A percentile compares a stretch with the other conserved stretches of the same genome.
Evolutionary conservation across 2,797 vertebrate species (phyloP).

Genomic region (Ptychobarbus kaznakovi): DNA sequence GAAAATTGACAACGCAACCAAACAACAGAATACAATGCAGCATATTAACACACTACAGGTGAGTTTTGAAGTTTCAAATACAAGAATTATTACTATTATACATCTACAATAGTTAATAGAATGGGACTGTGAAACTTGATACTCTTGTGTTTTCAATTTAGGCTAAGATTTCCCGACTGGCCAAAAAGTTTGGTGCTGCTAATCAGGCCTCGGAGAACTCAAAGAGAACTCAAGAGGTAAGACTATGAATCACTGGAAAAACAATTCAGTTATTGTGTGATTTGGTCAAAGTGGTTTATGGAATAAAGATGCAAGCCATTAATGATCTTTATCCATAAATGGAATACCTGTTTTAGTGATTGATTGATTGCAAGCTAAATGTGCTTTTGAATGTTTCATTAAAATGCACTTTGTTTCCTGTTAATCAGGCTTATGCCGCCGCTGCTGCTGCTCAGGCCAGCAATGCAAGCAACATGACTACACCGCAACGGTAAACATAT

Average conservation of each 20-base stretch:
- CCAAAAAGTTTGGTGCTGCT: constrained; percentile 93
- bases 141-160: constrained; percentile 64
- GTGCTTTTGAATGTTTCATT: neutral
- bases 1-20: constrained; percentile 89
- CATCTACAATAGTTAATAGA: neutral
- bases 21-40: constrained; percentile 84
- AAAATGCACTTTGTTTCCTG: constrained; percentile 5
- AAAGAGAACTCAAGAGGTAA: constrained; percentile 87
- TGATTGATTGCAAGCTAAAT: neutral
- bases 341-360: neutral
- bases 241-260: neutral
- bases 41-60: constrained; percentile 78
- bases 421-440: constrained; percentile 68
- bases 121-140: neutral
- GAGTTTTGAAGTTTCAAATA: constrained; percentile 17
- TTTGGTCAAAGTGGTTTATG: neutral
- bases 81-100: neutral
- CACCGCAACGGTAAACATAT: constrained; percentile 69
- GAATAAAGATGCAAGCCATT: neutral
- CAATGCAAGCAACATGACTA: constrained; percentile 57
- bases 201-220: constrained; percentile 88
- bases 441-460: constrained; percentile 61
- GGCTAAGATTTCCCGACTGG: constrained; percentile 91
- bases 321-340: neutral
- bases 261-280: neutral